These are phyloP conservation scores for Volucella inanis DNA, from an alignment of 2,888 invertebrate species.

Conservation along the genomic window DNA sequence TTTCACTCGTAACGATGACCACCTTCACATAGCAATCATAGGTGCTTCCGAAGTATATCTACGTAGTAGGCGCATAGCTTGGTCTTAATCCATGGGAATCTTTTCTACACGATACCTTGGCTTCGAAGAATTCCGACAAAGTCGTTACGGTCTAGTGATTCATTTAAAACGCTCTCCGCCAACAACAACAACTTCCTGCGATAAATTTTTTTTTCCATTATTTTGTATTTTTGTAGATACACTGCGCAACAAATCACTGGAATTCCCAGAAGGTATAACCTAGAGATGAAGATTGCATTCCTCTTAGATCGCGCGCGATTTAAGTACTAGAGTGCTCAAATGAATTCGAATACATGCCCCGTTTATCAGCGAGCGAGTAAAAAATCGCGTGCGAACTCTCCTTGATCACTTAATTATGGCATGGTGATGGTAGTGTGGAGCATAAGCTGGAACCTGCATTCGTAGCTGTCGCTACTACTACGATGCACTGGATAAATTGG, in stretches of 20 bases:
- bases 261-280: conserved; percentile 30
- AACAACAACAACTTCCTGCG: conserved; percentile 60
- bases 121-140: conserved; percentile 31
- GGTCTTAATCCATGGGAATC: conserved; percentile 61
- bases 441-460: too few species aligned
- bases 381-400: conserved; percentile 63
- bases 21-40: background rate
- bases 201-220: conserved; percentile 34
- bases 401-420: conserved; percentile 58
- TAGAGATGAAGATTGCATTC: conserved; percentile 39
- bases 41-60: background rate
- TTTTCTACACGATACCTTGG: conserved; percentile 24
- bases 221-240: conserved; percentile 8
- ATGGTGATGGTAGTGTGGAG: too few species aligned
- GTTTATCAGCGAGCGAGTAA: conserved; percentile 3
- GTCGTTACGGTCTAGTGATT: conserved; percentile 67
- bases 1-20: conserved; percentile 25
- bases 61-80: background rate
- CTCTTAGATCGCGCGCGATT: conserved; percentile 30
- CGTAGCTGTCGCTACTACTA: too few species aligned
- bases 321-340: conserved; percentile 24
- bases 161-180: conserved; percentile 41
- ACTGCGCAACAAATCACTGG: conserved; percentile 28
- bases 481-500: conserved; percentile 46
- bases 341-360: background rate